Percentiles rank a stretch among this genome's conserved stretches.
Evolutionary conservation across 1,140 invertebrate genomes (phyloP).

Genomic region (Drosophila baimaii): DNA sequence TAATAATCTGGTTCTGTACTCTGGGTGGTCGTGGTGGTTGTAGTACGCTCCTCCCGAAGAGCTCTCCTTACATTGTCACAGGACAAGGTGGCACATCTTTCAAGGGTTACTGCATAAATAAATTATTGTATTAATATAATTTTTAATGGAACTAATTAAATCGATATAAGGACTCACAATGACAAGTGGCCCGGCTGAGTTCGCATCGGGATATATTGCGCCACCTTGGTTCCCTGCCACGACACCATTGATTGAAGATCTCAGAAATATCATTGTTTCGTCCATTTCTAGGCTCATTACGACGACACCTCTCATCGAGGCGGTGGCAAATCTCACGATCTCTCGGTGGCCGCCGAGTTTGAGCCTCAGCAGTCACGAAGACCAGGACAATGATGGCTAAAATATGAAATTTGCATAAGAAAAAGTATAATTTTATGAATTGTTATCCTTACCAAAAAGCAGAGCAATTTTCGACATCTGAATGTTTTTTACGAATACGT

Average conservation of each 20-base stretch:
- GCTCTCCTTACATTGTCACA: neutral
- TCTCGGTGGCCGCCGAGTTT: neutral
- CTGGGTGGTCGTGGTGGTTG: neutral
- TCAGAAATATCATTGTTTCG: neutral
- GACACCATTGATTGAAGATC: conserved; percentile 10
- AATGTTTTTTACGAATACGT: conserved; percentile 1
- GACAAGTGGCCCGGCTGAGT: conserved; percentile 4
- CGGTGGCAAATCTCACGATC: neutral
- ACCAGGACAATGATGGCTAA: neutral
- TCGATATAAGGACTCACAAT: neutral
- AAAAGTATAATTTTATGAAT: neutral
- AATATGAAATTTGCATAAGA: neutral
- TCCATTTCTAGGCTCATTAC: conserved; percentile 1
- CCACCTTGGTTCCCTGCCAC: neutral
- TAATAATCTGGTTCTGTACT: neutral
- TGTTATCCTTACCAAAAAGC: conserved; percentile 51
- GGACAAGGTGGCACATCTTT: conserved; percentile 2
- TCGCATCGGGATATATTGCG: conserved; percentile 9
- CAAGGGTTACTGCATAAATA: neutral
- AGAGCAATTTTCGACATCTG: conserved; percentile 53
- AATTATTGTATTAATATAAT: no score
- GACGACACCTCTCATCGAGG: neutral
- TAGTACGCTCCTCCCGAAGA: neutral
- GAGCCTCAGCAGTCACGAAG: neutral
- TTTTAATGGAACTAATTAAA: neutral